These are phyloP conservation scores for Strigamia crassipes DNA, from an alignment of 2,888 invertebrate genomes.

Conservation along the genomic window DNA sequence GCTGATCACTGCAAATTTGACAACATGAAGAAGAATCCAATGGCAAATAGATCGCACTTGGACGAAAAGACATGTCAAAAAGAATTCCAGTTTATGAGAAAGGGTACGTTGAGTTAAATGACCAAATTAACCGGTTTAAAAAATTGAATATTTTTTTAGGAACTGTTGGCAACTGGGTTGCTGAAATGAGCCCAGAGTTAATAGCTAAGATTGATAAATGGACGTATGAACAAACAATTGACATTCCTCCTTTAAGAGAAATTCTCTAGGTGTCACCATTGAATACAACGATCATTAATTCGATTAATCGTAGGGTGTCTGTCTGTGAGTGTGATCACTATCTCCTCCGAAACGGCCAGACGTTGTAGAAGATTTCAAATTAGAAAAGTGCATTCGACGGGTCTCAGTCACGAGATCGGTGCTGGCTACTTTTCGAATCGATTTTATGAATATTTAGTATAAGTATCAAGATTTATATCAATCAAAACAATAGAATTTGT, in stretches of 20 bases:
- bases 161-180: background rate
- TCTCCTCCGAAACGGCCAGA: too few relatives aligned
- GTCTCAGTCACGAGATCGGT: too few relatives aligned
- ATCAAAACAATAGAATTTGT: too few relatives aligned
- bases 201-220: background rate
- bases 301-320: too few relatives aligned
- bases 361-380: too few relatives aligned
- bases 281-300: too few relatives aligned
- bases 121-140: background rate
- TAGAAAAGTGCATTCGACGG: too few relatives aligned
- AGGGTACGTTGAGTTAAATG: background rate
- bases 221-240: background rate
- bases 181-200: background rate
- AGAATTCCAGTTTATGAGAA: background rate
- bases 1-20: constrained; percentile 6
- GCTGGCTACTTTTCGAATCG: too few relatives aligned
- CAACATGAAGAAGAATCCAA: background rate
- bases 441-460: too few relatives aligned
- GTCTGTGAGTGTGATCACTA: too few relatives aligned
- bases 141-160: background rate
- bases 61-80: background rate
- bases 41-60: background rate
- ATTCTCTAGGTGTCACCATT: background rate
- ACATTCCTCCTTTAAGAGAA: background rate
- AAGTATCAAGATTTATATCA: too few relatives aligned